Percentiles rank a stretch among this genome's conserved stretches.
Evolutionary conservation across 2,888 invertebrate species (phyloP).

Genomic region (Yponomeuta malinellus): DNA sequence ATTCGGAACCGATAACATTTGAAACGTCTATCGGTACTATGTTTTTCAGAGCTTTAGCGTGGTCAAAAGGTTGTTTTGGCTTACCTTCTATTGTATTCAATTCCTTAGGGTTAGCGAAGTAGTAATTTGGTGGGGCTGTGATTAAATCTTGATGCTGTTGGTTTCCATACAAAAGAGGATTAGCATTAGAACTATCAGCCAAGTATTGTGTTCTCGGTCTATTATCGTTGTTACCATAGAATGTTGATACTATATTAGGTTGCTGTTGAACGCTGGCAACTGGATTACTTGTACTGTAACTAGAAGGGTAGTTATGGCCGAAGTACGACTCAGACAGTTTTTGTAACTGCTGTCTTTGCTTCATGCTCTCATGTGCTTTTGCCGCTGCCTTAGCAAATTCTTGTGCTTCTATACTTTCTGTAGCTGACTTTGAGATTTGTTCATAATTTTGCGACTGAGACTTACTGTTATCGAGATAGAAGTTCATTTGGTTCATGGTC

Average conservation of each 20-base stretch:
- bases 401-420: conserved; percentile 47
- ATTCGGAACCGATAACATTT: conserved; percentile 55
- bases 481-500: conserved; percentile 56
- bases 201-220: conserved; percentile 43
- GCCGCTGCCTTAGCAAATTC: conserved; percentile 66
- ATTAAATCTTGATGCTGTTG: conserved; percentile 48
- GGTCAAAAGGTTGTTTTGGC: conserved; percentile 59
- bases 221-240: conserved; percentile 36
- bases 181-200: conserved; percentile 33
- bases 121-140: conserved; percentile 52
- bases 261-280: conserved; percentile 6
- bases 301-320: conserved; percentile 17
- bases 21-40: conserved; percentile 67
- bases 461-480: conserved; percentile 58
- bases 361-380: conserved; percentile 59
- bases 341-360: conserved; percentile 41
- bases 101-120: conserved; percentile 42
- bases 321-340: conserved; percentile 20
- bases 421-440: conserved; percentile 48
- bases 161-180: conserved; percentile 35
- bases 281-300: conserved; percentile 21
- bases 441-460: conserved; percentile 40
- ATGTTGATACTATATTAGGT: conserved; percentile 22
- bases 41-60: conserved; percentile 66
- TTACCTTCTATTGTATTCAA: conserved; percentile 39